Percentiles rank a stretch among this genome's conserved stretches.
phyloP scores from a whole-genome alignment of 2,797 vertebrate genomes.

The Aulostomus chinensis region DNA sequence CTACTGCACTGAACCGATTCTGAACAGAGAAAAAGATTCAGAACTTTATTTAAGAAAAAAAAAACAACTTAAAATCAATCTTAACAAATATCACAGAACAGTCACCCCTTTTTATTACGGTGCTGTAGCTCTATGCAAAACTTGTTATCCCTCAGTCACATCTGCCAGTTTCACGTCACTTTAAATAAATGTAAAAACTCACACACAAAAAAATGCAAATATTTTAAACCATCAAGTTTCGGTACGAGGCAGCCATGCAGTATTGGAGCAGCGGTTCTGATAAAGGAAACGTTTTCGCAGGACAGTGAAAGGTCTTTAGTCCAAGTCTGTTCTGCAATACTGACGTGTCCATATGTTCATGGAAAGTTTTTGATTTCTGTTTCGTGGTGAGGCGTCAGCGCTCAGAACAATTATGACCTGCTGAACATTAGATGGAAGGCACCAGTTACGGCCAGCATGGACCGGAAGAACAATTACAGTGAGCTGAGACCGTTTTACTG shows the following conservation, averaged over 20 bases:
- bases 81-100: slow-evolving; percentile 67
- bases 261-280: background rate
- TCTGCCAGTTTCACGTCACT: slow-evolving; percentile 28
- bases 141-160: slow-evolving; percentile 7
- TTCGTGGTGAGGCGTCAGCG: too few relatives aligned
- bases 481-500: too few relatives aligned
- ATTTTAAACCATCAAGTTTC: slow-evolving; percentile 6
- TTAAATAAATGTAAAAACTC: too few relatives aligned
- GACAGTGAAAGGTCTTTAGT: background rate
- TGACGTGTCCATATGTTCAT: background rate
- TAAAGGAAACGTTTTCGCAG: slow-evolving; percentile 8
- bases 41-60: too few relatives aligned
- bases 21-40: slow-evolving; percentile 17
- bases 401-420: too few relatives aligned
- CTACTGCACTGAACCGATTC: slow-evolving; percentile 27
- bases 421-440: too few relatives aligned
- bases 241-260: slow-evolving; percentile 8
- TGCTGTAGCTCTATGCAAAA: background rate
- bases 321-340: background rate
- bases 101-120: slow-evolving; percentile 22
- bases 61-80: too few relatives aligned
- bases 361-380: too few relatives aligned
- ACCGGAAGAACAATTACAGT: too few relatives aligned
- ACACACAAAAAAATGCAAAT: slow-evolving; percentile 4
- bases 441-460: too few relatives aligned